Evolutionary conservation across 2,113 vertebrate genomes (phyloP), one percentile per base, ranked within the genome.

Genomic region (Picathartes gymnocephalus): DNA sequence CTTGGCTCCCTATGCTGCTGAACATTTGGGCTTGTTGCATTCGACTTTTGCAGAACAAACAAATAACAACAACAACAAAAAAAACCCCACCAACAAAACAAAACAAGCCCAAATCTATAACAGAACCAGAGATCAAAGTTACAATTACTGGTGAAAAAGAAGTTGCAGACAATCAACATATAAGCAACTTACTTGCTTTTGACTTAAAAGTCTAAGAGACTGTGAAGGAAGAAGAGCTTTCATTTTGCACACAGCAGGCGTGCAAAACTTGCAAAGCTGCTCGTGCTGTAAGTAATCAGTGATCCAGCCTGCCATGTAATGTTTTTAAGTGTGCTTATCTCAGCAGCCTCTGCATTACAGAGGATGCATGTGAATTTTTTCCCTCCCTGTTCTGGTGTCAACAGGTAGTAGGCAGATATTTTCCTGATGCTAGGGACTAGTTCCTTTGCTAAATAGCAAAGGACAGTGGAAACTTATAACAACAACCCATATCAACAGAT

Each of bases 321-420:
- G 44, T 58, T 79, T 89, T 69, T 37, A 4, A 85, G 25, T 37
- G 22, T 81, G 72, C 48, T 91, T 72, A 64, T 85, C 65, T 76
- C 74, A 80, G 74, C 70, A 87, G 61, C 77, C 37, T 84, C 57
- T 84, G 78, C 48, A 24, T 61, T 81, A 50, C 8, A 20, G 25
- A 50, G 68, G n/a, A 51, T 85, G 58, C 60, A 57, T 50, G 69
- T 84, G 74, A 90, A 74, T 89, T 79, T 71, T 65, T 53, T 33
- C 13, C 33, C 28, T 82, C 82, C 58, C 53, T 40, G n/a, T 76
- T 28, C 68, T 64, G 40, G 45, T 83, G 56, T 70, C 76, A 90
- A 39, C 58, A 95, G 92, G 82, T 86, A 80, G 62, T 80, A 93
- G 74, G 86, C 74, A 88, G 65, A 62, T 95, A 91, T 93, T 90